Conservation (phyloP, 2,888 invertebrate genomes). For the Bimastos eiseni region DNA sequence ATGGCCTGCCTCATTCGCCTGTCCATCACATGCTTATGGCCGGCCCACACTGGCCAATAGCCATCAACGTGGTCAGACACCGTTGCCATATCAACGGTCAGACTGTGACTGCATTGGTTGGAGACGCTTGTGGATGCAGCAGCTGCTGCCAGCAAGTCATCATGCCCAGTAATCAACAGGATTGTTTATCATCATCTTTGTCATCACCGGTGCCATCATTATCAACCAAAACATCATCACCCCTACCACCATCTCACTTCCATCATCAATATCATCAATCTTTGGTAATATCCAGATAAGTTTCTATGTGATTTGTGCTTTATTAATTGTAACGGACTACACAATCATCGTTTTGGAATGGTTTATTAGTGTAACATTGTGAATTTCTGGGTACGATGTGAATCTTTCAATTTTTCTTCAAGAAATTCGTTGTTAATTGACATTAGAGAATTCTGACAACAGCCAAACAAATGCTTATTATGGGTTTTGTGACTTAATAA, state of each 20-base stretch:
- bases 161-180: slow-evolving; percentile 4
- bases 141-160: neutral
- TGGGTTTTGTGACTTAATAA: neutral
- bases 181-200: slow-evolving; percentile 21
- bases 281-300: neutral
- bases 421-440: no score
- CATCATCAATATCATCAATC: neutral
- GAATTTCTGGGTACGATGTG: neutral
- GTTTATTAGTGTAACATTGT: neutral
- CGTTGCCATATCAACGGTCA: slow-evolving; percentile 17
- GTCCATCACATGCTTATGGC: neutral
- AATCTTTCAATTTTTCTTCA: neutral
- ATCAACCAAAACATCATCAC: neutral
- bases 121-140: neutral
- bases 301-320: neutral
- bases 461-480: neutral
- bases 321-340: neutral
- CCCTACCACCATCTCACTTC: neutral
- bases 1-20: neutral
- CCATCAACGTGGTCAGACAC: neutral
- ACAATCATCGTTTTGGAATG: neutral
- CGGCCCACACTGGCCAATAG: slow-evolving; percentile 19
- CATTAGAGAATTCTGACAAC: neutral
- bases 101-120: neutral
- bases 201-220: neutral